Conservation (phyloP, 64 coral and sea anemone genomes). For the Stichodactyla mertensii region DNA sequence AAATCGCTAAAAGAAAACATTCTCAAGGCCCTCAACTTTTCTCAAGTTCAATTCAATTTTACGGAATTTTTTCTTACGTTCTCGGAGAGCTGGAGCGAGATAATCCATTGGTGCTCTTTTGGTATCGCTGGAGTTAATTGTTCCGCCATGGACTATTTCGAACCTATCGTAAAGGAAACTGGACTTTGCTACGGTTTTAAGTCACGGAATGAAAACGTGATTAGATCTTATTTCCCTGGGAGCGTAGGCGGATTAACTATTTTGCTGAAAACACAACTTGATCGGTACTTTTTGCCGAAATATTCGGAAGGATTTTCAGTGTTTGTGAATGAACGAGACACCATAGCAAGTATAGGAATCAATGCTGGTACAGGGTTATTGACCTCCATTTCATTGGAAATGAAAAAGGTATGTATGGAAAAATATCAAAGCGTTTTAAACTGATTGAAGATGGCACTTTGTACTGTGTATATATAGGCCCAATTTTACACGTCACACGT, state of each 20-base stretch:
- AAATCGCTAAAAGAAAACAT: neutral
- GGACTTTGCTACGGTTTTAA: neutral
- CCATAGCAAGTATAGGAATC: slow-evolving; percentile 26
- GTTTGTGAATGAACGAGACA: slow-evolving; percentile 36
- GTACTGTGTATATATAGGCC: no score
- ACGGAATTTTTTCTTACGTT: neutral
- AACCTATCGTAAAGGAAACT: neutral
- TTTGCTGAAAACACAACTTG: slow-evolving; percentile 15
- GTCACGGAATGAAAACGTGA: neutral
- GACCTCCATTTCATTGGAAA: slow-evolving; percentile 24
- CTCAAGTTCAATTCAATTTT: neutral
- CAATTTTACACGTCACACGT: no score
- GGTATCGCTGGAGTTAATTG: neutral
- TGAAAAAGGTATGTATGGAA: slow-evolving; percentile 38
- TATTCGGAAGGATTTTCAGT: slow-evolving; percentile 48
- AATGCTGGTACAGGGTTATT: slow-evolving; percentile 32
- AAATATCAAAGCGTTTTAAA: no score
- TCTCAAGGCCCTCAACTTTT: neutral
- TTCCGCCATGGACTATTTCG: neutral
- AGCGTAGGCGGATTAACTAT: slow-evolving; percentile 34
- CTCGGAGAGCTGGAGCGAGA: neutral
- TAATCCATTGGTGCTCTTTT: neutral
- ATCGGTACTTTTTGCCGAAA: slow-evolving; percentile 33
- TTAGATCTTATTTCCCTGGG: neutral
- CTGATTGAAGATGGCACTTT: no score